These are phyloP conservation scores for Astreopora myriophthalma DNA, from an alignment of 64 coral and sea anemone species.

Conservation along the genomic window DNA sequence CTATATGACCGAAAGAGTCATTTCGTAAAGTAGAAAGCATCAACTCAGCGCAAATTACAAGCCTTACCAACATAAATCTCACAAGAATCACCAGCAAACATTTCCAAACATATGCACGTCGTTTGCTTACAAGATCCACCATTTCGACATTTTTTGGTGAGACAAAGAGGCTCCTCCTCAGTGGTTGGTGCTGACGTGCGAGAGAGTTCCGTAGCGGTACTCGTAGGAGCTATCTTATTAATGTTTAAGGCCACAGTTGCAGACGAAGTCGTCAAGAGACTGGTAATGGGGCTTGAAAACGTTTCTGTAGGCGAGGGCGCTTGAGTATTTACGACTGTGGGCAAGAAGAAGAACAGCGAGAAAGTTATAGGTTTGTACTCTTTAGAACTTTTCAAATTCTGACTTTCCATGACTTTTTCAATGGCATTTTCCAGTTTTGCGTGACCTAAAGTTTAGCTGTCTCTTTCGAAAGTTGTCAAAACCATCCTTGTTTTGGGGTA, in stretches of 20 bases:
- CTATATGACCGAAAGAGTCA: too few species aligned
- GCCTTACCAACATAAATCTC: slow-evolving; percentile 28
- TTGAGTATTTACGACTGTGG: not conserved
- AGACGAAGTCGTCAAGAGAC: not conserved
- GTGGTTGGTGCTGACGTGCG: not conserved
- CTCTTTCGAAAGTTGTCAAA: too few species aligned
- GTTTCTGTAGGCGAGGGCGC: not conserved
- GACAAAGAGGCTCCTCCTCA: not conserved
- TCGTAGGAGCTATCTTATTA: not conserved
- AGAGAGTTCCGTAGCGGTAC: not conserved
- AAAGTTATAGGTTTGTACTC: not conserved
- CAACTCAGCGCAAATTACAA: not conserved
- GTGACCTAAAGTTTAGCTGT: too few species aligned
- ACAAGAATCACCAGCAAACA: slow-evolving; percentile 2
- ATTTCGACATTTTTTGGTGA: not conserved
- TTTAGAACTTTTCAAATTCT: not conserved
- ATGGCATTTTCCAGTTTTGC: too few species aligned
- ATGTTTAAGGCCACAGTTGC: not conserved
- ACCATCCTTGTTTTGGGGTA: too few species aligned
- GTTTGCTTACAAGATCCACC: not conserved
- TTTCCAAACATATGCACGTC: slow-evolving; percentile 1
- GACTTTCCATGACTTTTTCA: too few species aligned
- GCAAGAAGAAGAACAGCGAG: too few species aligned
- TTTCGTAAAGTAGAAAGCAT: not conserved
- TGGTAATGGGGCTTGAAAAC: not conserved